Percentiles rank a stretch among this genome's conserved stretches.
These are phyloP conservation scores for Halictus rubicundus DNA, from an alignment of 1,140 invertebrate species.

Conservation along the genomic window DNA sequence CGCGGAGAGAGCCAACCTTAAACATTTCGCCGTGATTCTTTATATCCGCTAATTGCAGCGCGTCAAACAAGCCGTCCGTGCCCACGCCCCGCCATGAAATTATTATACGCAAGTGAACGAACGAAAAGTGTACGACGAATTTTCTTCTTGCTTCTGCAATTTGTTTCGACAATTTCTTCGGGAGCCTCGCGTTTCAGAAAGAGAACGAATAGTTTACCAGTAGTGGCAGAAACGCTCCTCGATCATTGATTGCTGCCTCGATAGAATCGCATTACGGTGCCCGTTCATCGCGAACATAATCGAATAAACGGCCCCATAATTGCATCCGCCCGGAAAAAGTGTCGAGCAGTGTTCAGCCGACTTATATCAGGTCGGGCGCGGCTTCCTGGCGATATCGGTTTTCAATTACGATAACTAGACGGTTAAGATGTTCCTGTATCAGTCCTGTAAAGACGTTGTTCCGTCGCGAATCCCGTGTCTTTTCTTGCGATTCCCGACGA, in stretches of 20 bases:
- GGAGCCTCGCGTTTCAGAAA: no score
- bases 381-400: neutral
- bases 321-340: neutral
- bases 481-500: neutral
- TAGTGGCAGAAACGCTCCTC: neutral
- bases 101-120: no score
- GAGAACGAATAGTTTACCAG: neutral
- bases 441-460: no score
- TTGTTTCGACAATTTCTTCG: no score
- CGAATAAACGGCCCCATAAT: neutral
- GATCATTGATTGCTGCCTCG: constrained; percentile 1
- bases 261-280: neutral
- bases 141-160: no score
- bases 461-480: no score
- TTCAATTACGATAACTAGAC: constrained; percentile 4
- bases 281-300: constrained; percentile 2
- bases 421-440: neutral
- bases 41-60: no score
- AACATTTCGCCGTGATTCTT: neutral
- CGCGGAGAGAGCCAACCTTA: neutral
- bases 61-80: no score
- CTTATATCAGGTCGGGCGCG: neutral
- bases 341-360: neutral
- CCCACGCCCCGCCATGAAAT: no score
- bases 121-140: no score